Evolutionary conservation across 2,797 vertebrate species (phyloP), one percentile per base, ranked within the genome.

Genomic region (Brachyalestes nurse): DNA sequence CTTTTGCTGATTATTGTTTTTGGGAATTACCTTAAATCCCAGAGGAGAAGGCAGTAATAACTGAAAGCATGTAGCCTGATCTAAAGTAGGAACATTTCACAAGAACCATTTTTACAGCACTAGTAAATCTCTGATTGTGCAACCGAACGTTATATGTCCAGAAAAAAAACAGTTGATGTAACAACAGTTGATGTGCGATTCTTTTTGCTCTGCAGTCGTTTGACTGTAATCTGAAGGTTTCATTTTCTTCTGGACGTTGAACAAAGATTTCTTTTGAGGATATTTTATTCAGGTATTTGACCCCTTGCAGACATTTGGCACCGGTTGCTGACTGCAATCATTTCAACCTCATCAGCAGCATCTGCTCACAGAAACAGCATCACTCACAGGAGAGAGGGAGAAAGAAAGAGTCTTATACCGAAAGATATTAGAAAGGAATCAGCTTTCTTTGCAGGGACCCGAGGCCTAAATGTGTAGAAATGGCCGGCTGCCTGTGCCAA

Each of bases 221-320:
- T 7, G 5, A 45, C 38, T 76, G 51, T 72, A 64, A 83, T 53
- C 28, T 61, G 55, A 83, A 72, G 73, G 40, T 51, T 72, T 70
- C 5, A 49, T 83, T 77, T 81, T 70, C 38, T 40, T 38, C 49
- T 70, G 77, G 65, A 67, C 58, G 67, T 71, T 34, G 77, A 84
- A 84, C 82, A 82, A 62, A 69, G 75, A 75, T 80, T 75, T 79
- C 72, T 82, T 82, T 81, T 81, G 67, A 84, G 81, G 72, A 83
- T 79, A 75, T 80, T 86, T 81, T 77, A 81, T 75, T 81, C 82
- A 85, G 82, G 80, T 85, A 84, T 87, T 88, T 83, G 60, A 75
- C 77, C 62, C 70, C 80, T 82, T 66, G 74, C 47, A 34, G 79
- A 75, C 75, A 83, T 82, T 70, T 88, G 86, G 85, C 83, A 84